phyloP scores from a whole-genome alignment of 1,140 invertebrate genomes.

The Zeugodacus cucurbitae region DNA sequence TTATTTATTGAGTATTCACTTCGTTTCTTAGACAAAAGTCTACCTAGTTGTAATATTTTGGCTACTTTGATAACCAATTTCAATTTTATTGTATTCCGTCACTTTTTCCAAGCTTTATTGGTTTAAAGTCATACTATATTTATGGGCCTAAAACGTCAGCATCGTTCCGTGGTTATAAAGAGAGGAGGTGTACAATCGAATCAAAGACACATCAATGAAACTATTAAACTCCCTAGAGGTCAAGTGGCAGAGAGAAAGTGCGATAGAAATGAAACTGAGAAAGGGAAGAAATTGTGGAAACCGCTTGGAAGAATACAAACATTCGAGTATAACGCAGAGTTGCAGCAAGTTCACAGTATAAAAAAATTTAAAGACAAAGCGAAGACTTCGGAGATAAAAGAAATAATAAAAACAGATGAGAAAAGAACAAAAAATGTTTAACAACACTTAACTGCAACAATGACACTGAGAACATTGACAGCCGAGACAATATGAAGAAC shows the following conservation, averaged over 20 bases:
- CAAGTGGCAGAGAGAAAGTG: not conserved
- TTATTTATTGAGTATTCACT: no score
- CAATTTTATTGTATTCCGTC: conserved; percentile 25
- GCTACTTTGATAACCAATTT: not conserved
- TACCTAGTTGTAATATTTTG: not conserved
- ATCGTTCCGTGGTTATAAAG: not conserved
- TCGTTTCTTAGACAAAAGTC: no score
- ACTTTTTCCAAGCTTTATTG: conserved; percentile 43
- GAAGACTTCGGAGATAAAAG: no score
- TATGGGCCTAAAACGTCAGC: not conserved
- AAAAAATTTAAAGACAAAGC: not conserved
- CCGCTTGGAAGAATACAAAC: no score
- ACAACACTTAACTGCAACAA: not conserved
- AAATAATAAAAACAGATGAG: not conserved
- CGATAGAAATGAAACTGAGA: no score
- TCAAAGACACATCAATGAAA: not conserved
- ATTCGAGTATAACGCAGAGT: no score
- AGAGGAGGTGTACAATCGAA: not conserved
- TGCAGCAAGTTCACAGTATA: no score
- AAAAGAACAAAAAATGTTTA: not conserved
- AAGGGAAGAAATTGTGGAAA: no score
- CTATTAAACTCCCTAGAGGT: conserved; percentile 1
- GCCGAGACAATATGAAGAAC: not conserved
- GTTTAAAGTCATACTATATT: conserved; percentile 41
- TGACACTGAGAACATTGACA: not conserved